A percentile compares a stretch with the other conserved stretches of the same genome.
These are phyloP conservation scores for Solen grandis DNA, from an alignment of 1,140 invertebrate genomes.

Conservation along the genomic window DNA sequence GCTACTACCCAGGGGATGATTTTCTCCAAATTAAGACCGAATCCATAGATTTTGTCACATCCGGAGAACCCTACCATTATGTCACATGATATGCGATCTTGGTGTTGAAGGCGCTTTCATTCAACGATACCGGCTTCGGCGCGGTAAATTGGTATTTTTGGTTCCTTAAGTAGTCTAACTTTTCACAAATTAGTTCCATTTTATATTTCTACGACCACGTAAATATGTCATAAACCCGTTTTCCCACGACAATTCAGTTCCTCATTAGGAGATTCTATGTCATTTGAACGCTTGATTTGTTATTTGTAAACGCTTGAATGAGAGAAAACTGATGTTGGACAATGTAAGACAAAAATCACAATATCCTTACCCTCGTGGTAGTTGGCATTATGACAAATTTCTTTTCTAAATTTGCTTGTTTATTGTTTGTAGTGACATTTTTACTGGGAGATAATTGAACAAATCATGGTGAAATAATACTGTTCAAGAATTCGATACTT, in stretches of 20 bases:
- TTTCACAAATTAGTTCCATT: conserved; percentile 16
- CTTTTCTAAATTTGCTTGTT: no score
- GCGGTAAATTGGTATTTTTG: conserved; percentile 3
- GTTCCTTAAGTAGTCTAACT: not conserved
- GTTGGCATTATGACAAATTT: no score
- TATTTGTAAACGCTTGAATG: no score
- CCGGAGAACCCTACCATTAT: conserved; percentile 41
- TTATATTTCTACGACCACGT: not conserved
- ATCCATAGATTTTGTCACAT: conserved; percentile 13
- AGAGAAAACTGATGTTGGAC: no score
- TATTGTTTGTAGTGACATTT: no score
- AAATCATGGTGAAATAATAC: no score
- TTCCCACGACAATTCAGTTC: not conserved
- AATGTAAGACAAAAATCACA: no score
- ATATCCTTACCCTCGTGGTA: no score
- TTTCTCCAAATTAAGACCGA: not conserved
- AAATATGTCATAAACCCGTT: not conserved
- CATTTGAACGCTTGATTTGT: not conserved
- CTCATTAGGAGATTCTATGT: not conserved
- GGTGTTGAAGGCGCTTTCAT: conserved; percentile 17
- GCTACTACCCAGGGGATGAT: not conserved
- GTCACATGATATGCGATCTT: conserved; percentile 39
- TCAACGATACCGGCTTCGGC: conserved; percentile 14
- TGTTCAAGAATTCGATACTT: no score
- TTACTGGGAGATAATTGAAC: no score